Evolutionary conservation across 2,797 vertebrate genomes (phyloP).

Genomic region (Alosa sapidissima): DNA sequence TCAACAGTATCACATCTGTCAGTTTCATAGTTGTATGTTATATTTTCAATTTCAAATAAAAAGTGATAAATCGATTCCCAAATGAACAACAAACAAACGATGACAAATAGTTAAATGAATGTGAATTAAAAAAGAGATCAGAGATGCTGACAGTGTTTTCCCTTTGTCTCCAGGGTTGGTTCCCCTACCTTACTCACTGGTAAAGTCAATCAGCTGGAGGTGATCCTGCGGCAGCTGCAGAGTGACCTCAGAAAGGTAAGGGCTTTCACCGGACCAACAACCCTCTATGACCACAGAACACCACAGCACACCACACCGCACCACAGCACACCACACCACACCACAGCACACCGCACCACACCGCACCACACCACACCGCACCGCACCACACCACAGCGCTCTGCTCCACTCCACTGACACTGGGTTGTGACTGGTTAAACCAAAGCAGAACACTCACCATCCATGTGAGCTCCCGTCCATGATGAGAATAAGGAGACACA

Average conservation of each 20-base stretch:
- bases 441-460: neutral
- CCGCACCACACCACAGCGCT: too few relatives aligned
- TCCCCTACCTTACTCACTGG: constrained; percentile 78
- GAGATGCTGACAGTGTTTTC: neutral
- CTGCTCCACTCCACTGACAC: too few relatives aligned
- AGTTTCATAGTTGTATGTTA: neutral
- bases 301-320: too few relatives aligned
- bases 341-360: too few relatives aligned
- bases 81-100: too few relatives aligned
- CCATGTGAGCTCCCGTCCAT: neutral
- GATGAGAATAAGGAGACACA: neutral
- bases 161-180: constrained; percentile 61
- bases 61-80: too few relatives aligned
- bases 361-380: too few relatives aligned
- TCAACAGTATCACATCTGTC: neutral
- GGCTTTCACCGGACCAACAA: neutral
- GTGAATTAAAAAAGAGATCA: too few relatives aligned
- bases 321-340: too few relatives aligned
- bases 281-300: too few relatives aligned
- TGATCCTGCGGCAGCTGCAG: constrained; percentile 82
- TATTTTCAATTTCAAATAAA: too few relatives aligned
- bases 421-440: neutral
- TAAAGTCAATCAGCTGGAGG: constrained; percentile 84
- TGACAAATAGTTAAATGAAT: too few relatives aligned
- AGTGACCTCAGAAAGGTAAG: constrained; percentile 82